Evolutionary conservation across 2,888 invertebrate species (phyloP).

Genomic region (Entomobrya multifasciata): DNA sequence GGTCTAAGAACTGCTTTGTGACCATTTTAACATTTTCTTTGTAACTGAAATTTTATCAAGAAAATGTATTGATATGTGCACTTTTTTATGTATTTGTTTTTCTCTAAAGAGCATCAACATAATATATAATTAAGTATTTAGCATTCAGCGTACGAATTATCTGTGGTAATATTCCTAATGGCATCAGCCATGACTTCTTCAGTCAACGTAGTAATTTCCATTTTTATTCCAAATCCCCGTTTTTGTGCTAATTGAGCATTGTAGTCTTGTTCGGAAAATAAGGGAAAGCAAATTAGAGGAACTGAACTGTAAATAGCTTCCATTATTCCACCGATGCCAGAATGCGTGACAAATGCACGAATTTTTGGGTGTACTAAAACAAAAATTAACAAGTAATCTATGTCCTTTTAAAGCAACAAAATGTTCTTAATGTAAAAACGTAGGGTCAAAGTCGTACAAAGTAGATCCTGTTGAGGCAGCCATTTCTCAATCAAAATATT

Average conservation of each 20-base stretch:
- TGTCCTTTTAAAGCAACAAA: no score
- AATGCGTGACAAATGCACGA: slow-evolving; percentile 76
- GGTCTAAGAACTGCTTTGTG: slow-evolving; percentile 73
- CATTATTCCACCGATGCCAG: slow-evolving; percentile 76
- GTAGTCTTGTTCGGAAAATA: slow-evolving; percentile 79
- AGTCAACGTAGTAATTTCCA: slow-evolving; percentile 75
- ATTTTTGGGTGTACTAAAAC: slow-evolving; percentile 76
- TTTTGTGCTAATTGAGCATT: slow-evolving; percentile 76
- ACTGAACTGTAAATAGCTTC: slow-evolving; percentile 78
- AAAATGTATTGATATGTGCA: not conserved
- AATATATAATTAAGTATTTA: not conserved
- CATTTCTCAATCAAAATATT: slow-evolving; percentile 77
- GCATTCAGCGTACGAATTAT: slow-evolving; percentile 59
- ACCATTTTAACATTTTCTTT: slow-evolving; percentile 77
- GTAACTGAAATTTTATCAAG: slow-evolving; percentile 48
- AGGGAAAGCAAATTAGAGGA: slow-evolving; percentile 75
- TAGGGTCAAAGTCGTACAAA: slow-evolving; percentile 73
- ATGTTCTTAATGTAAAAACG: no score
- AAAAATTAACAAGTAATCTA: not conserved
- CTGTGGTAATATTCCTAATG: slow-evolving; percentile 71
- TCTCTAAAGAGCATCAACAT: no score
- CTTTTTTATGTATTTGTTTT: no score
- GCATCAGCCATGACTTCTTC: slow-evolving; percentile 69
- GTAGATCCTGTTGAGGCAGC: slow-evolving; percentile 79
- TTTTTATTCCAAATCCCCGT: slow-evolving; percentile 76